These are phyloP conservation scores for Caenorhabditis wallacei DNA, from an alignment of 2,888 invertebrate species.

Conservation along the genomic window DNA sequence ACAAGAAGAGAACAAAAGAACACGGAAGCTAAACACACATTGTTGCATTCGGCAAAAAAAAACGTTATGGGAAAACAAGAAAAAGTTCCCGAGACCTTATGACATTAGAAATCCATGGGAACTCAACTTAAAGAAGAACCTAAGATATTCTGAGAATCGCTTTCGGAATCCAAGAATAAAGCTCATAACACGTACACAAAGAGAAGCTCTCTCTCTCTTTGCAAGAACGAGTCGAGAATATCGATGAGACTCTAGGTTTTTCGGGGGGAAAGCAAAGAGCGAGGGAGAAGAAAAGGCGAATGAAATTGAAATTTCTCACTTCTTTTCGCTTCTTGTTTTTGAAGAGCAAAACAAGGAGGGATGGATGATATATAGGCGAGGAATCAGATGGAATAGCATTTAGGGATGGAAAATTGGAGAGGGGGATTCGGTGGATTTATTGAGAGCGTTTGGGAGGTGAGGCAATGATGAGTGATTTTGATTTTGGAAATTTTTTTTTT, in stretches of 20 bases:
- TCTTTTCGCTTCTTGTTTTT: constrained; percentile 2
- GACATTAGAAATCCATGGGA: constrained; percentile 5
- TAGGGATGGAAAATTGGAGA: background rate
- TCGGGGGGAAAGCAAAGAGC: background rate
- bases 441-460: background rate
- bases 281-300: background rate
- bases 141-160: background rate
- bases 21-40: constrained; percentile 1
- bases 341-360: constrained; percentile 20
- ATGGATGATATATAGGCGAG: background rate
- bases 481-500: too few relatives aligned
- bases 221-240: constrained; percentile 6
- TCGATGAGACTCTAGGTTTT: constrained; percentile 4
- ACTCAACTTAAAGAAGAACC: too few relatives aligned
- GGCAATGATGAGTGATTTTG: too few relatives aligned
- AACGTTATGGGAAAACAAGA: constrained; percentile 1
- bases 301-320: constrained; percentile 40
- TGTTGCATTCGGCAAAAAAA: background rate
- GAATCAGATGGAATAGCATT: background rate
- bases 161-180: background rate
- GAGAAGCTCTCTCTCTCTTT: too few relatives aligned
- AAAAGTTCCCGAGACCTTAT: constrained; percentile 9
- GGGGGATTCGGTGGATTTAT: background rate
- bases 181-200: too few relatives aligned
- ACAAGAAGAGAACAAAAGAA: constrained; percentile 22